Percentiles rank a stretch among this genome's conserved stretches.
These are phyloP conservation scores for Pristionchus japonicus DNA, from an alignment of 2,888 invertebrate species.

Conservation along the genomic window DNA sequence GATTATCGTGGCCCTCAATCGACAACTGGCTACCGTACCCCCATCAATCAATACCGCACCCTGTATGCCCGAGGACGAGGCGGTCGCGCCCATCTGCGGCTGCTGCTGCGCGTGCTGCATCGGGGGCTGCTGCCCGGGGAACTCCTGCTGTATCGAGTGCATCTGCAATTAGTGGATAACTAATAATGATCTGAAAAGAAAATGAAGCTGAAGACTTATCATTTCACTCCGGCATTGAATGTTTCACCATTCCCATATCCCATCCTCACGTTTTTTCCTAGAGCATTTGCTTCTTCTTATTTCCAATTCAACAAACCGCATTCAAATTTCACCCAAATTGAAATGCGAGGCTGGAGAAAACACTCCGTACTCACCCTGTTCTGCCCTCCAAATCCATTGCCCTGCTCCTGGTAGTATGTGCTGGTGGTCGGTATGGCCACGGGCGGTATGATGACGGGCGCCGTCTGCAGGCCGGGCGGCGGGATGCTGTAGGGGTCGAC, in stretches of 20 bases:
- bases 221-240: too few relatives aligned
- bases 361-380: neutral
- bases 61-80: neutral
- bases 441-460: neutral
- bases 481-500: neutral
- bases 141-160: conserved; percentile 46
- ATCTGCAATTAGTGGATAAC: neutral
- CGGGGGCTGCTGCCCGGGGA: neutral
- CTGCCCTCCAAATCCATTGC: neutral
- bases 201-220: too few relatives aligned
- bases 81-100: neutral
- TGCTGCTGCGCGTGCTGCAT: neutral
- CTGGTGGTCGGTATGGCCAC: neutral
- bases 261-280: too few relatives aligned
- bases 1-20: too few relatives aligned
- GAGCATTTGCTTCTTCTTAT: too few relatives aligned
- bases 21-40: too few relatives aligned
- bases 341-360: too few relatives aligned
- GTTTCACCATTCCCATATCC: neutral
- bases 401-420: conserved; percentile 32
- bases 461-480: neutral
- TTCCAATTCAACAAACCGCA: too few relatives aligned
- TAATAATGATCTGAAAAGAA: neutral
- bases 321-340: too few relatives aligned
- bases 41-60: conserved; percentile 11